phyloP scores from a whole-genome alignment of 2,113 vertebrate species.

The Antigone vipio region DNA sequence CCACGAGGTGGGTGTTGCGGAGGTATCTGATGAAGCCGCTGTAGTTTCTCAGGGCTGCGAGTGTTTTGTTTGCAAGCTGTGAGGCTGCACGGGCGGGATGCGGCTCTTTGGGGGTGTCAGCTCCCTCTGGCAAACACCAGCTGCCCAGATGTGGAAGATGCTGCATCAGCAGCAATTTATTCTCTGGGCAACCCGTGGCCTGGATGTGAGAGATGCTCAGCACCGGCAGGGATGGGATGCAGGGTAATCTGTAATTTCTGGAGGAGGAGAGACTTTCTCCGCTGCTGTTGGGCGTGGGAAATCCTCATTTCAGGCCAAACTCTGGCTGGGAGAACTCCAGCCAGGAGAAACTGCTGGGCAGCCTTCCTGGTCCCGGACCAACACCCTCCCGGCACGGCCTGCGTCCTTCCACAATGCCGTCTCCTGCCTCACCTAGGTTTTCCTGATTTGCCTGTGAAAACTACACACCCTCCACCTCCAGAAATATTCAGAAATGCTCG shows the following conservation, averaged over 20 bases:
- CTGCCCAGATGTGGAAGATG: background rate
- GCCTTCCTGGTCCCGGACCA: background rate
- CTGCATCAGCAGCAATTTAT: background rate
- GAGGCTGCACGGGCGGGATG: background rate
- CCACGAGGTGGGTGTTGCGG: background rate
- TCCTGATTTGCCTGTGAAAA: conserved; percentile 46
- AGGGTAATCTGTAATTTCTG: background rate
- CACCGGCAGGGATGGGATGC: background rate
- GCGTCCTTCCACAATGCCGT: background rate
- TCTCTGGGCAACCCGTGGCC: background rate
- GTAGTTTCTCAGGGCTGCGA: background rate
- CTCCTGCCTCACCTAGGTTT: background rate
- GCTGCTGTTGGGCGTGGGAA: background rate
- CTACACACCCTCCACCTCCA: conserved; percentile 37
- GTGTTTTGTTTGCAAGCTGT: background rate
- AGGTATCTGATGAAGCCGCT: background rate
- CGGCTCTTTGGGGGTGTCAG: rapidly evolving
- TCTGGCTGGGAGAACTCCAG: background rate
- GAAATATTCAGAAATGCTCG: background rate
- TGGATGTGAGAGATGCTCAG: background rate
- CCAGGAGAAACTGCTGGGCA: conserved; percentile 15
- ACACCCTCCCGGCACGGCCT: background rate
- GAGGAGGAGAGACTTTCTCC: background rate
- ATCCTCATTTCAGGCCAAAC: background rate
- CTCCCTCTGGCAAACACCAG: background rate